Base-by-base conservation (phyloP, 2,797 vertebrate species). In the Carapus acus region DNA sequence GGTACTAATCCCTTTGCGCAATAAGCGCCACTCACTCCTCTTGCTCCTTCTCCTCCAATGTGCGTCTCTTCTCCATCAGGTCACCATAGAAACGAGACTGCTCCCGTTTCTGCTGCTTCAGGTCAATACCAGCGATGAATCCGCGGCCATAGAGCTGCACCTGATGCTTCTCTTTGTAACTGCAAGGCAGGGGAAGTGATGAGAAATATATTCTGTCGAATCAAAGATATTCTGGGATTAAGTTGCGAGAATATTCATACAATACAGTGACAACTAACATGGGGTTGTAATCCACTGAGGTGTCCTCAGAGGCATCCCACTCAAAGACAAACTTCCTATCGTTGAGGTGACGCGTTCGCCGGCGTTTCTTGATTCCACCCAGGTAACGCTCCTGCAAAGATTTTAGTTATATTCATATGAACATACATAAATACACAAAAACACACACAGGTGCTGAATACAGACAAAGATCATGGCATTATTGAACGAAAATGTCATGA, bases 271-370 rank as follows among this genome's bases (percentile, higher is more conserved):
- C 9, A 8, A 80, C 94, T 93, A 76, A 98, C 96, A 98, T 83
- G 0, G 96, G 96, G 69, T 98, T 98, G 85, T 98, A 97, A 77
- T 98, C 96, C 0, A 93, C 92, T 4, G 95, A 97, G 0, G 95
- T 98, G 78, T 98, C 95, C 56, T 98, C 96, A 0, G 94, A 97
- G 0, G 95, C 96, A 0, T 98, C 96, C 96, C 96, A 98, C 80
- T 98, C 96, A 1, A 98, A 98, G 49, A 98, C 96, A 43, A 98
- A 98, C 80, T 98, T 98, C 64, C 96, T 90, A 84, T 98, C 96
- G 0, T 98, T 98, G 34, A 98, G 85, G 80, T 97, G 95, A 29
- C 95, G 90, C 1, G 95, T 97, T 38, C 95, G 85, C n/a, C 94
- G 81, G 9, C 96, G 89, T 77, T 98, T 98, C 86, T 97, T 98